Conservation (phyloP, 2,888 invertebrate genomes). For the Microctonus hyperodae region DNA sequence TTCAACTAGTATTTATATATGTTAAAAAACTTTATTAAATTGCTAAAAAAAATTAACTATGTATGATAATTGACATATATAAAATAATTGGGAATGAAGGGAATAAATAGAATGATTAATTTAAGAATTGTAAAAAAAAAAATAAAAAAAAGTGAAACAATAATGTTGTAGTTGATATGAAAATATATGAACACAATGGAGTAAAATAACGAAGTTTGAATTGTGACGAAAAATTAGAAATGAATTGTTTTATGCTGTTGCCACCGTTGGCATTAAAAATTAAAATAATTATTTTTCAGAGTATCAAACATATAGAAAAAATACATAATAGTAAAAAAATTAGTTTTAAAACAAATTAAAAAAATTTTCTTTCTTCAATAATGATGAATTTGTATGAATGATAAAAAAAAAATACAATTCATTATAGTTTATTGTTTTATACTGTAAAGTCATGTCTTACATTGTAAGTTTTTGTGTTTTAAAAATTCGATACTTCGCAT, state of each 20-base stretch:
- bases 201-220: constrained; percentile 12
- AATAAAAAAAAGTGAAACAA: neutral
- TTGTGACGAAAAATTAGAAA: constrained; percentile 34
- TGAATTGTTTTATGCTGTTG: neutral
- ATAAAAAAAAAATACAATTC: neutral
- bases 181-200: constrained; percentile 17
- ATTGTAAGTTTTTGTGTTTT: neutral
- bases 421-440: too few species aligned
- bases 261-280: neutral
- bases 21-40: neutral
- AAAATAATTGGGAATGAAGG: neutral
- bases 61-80: neutral
- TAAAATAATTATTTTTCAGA: neutral
- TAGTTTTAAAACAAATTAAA: neutral
- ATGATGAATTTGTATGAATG: too few species aligned
- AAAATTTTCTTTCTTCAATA: too few species aligned
- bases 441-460: neutral
- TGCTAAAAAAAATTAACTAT: neutral
- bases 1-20: neutral
- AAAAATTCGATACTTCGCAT: neutral
- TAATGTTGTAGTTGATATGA: too few species aligned
- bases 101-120: constrained; percentile 19
- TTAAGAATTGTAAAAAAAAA: constrained; percentile 39
- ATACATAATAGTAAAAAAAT: too few species aligned
- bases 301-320: too few species aligned